Evolutionary conservation across 2,888 invertebrate species (phyloP).

Genomic region (Cephus nigrinus): DNA sequence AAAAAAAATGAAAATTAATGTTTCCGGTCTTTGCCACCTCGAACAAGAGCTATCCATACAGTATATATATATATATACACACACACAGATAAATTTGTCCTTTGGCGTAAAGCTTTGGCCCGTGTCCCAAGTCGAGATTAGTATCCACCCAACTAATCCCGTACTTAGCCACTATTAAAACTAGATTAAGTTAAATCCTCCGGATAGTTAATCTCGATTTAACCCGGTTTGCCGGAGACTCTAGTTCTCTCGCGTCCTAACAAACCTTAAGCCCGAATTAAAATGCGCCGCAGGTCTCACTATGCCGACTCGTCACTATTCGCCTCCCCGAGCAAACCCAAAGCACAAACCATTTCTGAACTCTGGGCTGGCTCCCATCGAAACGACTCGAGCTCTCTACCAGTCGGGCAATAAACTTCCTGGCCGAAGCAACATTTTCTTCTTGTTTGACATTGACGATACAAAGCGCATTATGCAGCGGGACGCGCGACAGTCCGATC

Average conservation of each 20-base stretch:
- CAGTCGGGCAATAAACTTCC: background rate
- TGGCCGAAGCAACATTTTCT: background rate
- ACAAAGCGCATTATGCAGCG: slow-evolving; percentile 54
- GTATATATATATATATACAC: background rate
- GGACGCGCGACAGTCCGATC: background rate
- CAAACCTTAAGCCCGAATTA: slow-evolving; percentile 52
- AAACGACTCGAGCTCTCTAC: background rate
- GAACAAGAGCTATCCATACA: background rate
- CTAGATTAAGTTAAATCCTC: slow-evolving; percentile 43
- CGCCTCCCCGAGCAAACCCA: background rate
- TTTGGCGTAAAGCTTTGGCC: background rate
- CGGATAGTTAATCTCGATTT: slow-evolving; percentile 44
- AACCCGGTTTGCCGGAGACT: slow-evolving; percentile 32
- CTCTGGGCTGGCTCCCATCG: background rate
- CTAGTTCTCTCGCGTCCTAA: slow-evolving; percentile 27
- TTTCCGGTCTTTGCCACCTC: background rate
- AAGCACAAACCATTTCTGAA: background rate
- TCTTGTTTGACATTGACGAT: slow-evolving; percentile 28
- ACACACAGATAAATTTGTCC: background rate
- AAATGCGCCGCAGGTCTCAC: slow-evolving; percentile 33
- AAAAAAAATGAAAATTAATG: background rate
- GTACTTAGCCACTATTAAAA: slow-evolving; percentile 49
- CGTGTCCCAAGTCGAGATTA: background rate
- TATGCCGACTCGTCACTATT: background rate
- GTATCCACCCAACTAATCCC: slow-evolving; percentile 2